Base-by-base conservation (phyloP, 1,140 invertebrate genomes). In the Brevipalpus yothersi region DNA sequence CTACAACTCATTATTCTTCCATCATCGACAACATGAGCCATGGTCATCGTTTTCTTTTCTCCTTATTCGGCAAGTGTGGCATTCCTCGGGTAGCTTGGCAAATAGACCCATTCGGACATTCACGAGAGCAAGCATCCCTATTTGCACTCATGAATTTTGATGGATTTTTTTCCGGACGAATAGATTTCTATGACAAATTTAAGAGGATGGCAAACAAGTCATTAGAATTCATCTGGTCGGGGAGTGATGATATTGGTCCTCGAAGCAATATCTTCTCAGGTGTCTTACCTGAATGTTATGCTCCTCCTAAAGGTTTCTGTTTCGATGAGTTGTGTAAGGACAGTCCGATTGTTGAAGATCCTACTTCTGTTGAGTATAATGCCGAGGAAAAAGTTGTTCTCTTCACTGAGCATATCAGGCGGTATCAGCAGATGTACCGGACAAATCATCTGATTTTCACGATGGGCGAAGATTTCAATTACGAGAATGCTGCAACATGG, bases 11-110 rank as follows among this genome's bases (percentile, higher is more conserved):
- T 69, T 98, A 97, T 70, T 84, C 86, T 63, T 86, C 84, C 51
- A 82, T 89, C 12, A 82, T 98, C 40, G 91, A 97, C 72, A 90
- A 97, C 70, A 90, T 91, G 67, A 75, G 76, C 15, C 64, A 77
- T 0, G 79, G 79, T 23, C 68, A 78, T 58, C 67, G 74, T 42
- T 75, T 72, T 59, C 65, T 81, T 9, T 67, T 73, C 42, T 66
- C 76, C 39, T 76, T 73, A 51, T 81, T 80, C 68, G 79, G 80
- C 12, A 68, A 71, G 17, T 80, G 76, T 68, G 77, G 68, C 7
- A 60, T 70, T 54, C 77, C 79, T 7, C 71, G 72, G 60, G 69
- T 78, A 39, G 78, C 71, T 2, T 80, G 79, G 79, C 79, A 80
- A 68, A 80, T 80, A 60, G 79, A 82, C 67, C 77, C 80, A 41